These are phyloP conservation scores for Sphaerodactylus townsendi DNA, from an alignment of 2,113 vertebrate genomes.

Conservation along the genomic window DNA sequence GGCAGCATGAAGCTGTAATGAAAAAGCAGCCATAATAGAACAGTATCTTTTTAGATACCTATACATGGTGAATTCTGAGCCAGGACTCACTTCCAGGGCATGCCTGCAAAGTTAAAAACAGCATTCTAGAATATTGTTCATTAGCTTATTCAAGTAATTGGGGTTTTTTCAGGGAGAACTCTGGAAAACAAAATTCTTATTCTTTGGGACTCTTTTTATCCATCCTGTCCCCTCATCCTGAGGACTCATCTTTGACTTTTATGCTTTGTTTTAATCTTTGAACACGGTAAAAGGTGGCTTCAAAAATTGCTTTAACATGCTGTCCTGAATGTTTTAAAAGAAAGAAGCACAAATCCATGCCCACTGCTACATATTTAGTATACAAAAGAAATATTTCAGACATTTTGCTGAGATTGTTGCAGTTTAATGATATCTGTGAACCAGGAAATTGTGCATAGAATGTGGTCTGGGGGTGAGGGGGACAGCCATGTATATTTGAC, in stretches of 20 bases:
- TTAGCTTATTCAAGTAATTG: too few relatives aligned
- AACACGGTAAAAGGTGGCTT: not conserved
- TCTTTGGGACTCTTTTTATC: not conserved
- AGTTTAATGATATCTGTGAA: not conserved
- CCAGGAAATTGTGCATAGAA: not conserved
- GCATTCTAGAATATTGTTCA: too few relatives aligned
- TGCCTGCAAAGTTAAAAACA: not conserved
- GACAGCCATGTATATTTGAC: not conserved
- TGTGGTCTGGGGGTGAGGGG: too few relatives aligned
- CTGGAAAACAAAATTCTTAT: not conserved
- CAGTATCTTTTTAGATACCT: not conserved
- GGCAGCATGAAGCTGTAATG: slow-evolving; percentile 36
- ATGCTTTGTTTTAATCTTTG: not conserved
- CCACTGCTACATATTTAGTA: too few relatives aligned
- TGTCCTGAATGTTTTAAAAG: not conserved
- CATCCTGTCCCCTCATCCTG: not conserved
- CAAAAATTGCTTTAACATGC: not conserved
- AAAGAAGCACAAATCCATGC: not conserved
- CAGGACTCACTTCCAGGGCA: not conserved
- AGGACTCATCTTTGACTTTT: not conserved
- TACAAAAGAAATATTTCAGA: too few relatives aligned
- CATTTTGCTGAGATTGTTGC: too few relatives aligned
- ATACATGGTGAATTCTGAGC: not conserved
- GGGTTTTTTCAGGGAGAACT: too few relatives aligned
- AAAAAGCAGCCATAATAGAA: slow-evolving; percentile 34